phyloP scores from a whole-genome alignment of 2,888 invertebrate species.

The Phania funesta region DNA sequence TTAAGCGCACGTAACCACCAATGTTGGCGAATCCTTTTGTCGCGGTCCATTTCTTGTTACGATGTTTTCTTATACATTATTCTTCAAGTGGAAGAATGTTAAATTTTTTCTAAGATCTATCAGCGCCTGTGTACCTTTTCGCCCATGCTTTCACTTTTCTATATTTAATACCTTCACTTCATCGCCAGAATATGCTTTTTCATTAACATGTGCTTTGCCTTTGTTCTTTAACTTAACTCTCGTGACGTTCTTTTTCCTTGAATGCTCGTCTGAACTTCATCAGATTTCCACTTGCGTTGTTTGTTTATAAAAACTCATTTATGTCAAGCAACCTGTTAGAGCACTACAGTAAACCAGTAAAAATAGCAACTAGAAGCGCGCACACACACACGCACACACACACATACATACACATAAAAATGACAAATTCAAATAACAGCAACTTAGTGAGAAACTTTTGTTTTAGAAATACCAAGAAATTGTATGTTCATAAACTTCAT shows the following conservation, averaged over 20 bases:
- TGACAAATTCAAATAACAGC: background rate
- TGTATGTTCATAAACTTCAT: background rate
- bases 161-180: constrained; percentile 41
- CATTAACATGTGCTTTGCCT: constrained; percentile 43
- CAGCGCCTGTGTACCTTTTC: too few relatives aligned
- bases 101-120: too few relatives aligned
- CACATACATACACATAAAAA: background rate
- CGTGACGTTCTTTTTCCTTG: background rate
- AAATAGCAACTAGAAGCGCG: background rate
- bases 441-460: background rate
- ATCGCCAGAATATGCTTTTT: constrained; percentile 12
- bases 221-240: constrained; percentile 28
- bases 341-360: background rate
- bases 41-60: too few relatives aligned
- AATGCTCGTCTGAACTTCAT: background rate
- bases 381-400: background rate
- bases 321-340: constrained; percentile 68
- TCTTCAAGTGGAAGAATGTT: too few relatives aligned
- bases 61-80: too few relatives aligned
- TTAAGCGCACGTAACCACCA: too few relatives aligned
- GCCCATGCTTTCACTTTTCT: background rate
- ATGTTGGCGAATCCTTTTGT: too few relatives aligned
- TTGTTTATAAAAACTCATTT: constrained; percentile 59
- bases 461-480: constrained; percentile 8
- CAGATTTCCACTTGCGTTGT: constrained; percentile 13